Evolutionary conservation across 1,140 invertebrate genomes (phyloP).

Genomic region (Lepidurus apus): DNA sequence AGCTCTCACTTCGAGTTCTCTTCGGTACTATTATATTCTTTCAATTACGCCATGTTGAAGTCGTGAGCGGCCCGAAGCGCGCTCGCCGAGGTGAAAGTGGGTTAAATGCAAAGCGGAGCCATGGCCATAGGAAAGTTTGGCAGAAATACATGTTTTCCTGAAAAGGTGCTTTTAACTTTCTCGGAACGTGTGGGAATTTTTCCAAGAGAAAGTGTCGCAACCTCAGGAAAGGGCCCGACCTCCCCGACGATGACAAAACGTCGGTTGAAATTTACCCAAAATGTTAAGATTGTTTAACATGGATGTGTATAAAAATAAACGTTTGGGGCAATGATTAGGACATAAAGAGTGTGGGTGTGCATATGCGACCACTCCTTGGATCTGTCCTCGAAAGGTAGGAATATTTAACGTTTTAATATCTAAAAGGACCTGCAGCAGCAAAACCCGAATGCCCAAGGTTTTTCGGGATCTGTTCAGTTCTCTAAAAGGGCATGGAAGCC

Average conservation of each 20-base stretch:
- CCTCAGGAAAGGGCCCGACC: background rate
- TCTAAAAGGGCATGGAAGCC: constrained; percentile 7
- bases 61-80: background rate
- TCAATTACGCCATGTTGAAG: background rate
- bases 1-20: background rate
- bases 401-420: background rate
- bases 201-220: constrained; percentile 8
- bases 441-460: background rate
- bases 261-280: background rate
- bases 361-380: background rate
- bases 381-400: background rate
- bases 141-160: background rate
- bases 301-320: too few relatives aligned
- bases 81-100: background rate
- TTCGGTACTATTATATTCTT: too few relatives aligned
- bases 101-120: background rate
- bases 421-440: background rate
- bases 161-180: constrained; percentile 1
- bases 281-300: background rate
- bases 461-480: background rate
- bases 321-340: background rate
- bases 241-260: background rate
- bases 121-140: background rate
- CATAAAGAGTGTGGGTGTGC: background rate
- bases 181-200: background rate